These are phyloP conservation scores for Euwallacea fornicatus DNA, from an alignment of 1,140 invertebrate genomes.

Conservation along the genomic window DNA sequence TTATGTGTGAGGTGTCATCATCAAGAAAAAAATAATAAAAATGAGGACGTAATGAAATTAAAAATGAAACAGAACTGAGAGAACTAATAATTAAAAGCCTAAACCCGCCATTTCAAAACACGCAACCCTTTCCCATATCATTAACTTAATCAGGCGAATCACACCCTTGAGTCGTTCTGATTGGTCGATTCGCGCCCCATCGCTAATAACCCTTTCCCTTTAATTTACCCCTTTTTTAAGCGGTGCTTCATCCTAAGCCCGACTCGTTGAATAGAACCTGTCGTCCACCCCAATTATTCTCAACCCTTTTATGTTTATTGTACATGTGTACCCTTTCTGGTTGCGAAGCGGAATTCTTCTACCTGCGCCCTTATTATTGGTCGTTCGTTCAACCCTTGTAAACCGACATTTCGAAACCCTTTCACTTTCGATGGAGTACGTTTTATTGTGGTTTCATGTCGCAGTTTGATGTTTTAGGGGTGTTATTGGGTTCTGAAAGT, in stretches of 20 bases:
- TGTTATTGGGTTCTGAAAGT: too few species aligned
- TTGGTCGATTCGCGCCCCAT: conserved; percentile 4
- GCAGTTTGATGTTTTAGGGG: too few species aligned
- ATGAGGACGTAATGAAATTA: too few species aligned
- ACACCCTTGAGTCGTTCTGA: background rate
- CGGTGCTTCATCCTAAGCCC: background rate
- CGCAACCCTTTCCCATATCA: background rate
- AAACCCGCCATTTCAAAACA: background rate
- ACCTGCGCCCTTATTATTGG: conserved; percentile 27
- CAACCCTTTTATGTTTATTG: conserved; percentile 19
- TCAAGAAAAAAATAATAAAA: too few species aligned
- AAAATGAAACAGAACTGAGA: too few species aligned
- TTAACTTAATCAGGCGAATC: background rate
- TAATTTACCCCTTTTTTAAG: conserved; percentile 17
- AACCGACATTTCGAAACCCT: conserved; percentile 1
- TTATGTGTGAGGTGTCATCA: too few species aligned
- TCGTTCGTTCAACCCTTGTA: conserved; percentile 22
- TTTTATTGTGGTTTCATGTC: background rate
- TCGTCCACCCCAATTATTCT: conserved; percentile 10
- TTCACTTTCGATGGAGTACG: conserved; percentile 21
- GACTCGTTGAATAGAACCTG: conserved; percentile 25
- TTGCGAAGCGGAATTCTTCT: conserved; percentile 8
- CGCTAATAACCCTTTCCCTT: conserved; percentile 15
- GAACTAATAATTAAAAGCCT: too few species aligned
- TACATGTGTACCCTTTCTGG: conserved; percentile 10